Conservation (phyloP, 2,113 vertebrate genomes). For the Cyrtonyx montezumae region DNA sequence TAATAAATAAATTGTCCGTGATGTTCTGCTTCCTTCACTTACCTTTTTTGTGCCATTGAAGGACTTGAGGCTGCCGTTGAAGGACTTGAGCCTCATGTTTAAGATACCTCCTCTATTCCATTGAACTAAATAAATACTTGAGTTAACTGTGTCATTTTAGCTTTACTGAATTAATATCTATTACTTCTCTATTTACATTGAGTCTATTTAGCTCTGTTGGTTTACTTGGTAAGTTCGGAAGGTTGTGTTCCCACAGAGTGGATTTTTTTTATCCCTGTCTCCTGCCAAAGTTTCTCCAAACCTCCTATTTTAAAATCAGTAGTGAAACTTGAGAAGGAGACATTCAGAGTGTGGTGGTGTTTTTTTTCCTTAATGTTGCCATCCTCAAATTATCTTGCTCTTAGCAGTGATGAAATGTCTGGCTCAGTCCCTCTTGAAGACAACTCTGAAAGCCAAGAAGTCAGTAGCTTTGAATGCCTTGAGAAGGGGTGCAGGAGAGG, state of each 20-base stretch:
- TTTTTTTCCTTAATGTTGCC: not conserved
- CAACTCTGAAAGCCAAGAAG: not conserved
- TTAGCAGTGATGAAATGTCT: not conserved
- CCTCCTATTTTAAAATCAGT: slow-evolving; percentile 13
- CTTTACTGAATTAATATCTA: not conserved
- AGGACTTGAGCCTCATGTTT: not conserved
- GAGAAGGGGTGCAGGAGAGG: not conserved
- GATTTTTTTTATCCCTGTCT: slow-evolving; percentile 32
- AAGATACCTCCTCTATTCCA: not conserved
- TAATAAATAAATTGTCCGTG: not conserved
- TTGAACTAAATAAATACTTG: not conserved
- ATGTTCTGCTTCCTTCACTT: not conserved
- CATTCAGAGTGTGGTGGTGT: not conserved
- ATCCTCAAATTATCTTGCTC: not conserved
- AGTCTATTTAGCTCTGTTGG: not conserved
- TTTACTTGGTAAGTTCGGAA: not conserved
- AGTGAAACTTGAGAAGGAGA: not conserved
- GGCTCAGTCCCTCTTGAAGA: not conserved
- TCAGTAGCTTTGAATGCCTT: not conserved
- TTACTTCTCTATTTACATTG: not conserved
- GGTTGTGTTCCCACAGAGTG: not conserved
- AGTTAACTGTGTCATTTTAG: not conserved
- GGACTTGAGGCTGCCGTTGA: not conserved
- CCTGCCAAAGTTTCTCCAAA: slow-evolving; percentile 29
- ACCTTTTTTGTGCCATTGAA: not conserved